A percentile compares a stretch with the other conserved stretches of the same genome.
Evolutionary conservation across 1,140 invertebrate genomes (phyloP).

Genomic region (Notospermus geniculatus): DNA sequence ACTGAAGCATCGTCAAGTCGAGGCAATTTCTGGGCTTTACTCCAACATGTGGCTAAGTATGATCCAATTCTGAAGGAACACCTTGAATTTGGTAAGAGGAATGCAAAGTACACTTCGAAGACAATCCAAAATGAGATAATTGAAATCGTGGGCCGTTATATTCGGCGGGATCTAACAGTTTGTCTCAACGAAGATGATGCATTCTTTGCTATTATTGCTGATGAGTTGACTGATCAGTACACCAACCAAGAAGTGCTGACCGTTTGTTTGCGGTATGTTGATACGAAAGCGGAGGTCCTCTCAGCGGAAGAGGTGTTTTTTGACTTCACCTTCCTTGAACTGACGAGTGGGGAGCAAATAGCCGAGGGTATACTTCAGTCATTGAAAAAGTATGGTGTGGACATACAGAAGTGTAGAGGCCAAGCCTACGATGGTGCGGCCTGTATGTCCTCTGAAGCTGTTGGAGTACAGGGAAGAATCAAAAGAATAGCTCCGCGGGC

Average conservation of each 20-base stretch:
- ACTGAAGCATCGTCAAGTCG: background rate
- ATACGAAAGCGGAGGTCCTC: background rate
- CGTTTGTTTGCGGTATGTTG: background rate
- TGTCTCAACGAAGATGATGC: background rate
- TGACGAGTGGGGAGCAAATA: background rate
- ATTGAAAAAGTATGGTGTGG: background rate
- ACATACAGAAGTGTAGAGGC: background rate
- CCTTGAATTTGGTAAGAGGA: background rate
- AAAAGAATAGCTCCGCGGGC: conserved; percentile 1
- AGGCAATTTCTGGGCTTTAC: background rate
- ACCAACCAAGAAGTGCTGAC: background rate
- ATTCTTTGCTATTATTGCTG: background rate
- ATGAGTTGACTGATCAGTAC: background rate
- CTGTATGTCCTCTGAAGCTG: background rate
- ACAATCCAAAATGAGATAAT: conserved; percentile 1
- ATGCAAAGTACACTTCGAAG: background rate
- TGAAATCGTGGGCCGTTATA: background rate
- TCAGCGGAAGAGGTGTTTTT: background rate
- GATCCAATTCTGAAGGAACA: background rate
- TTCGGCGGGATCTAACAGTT: background rate
- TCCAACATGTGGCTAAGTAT: background rate
- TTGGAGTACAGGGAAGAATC: conserved; percentile 13
- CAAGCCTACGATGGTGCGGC: background rate
- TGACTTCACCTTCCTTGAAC: background rate
- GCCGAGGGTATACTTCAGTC: background rate